Conservation (phyloP, 1,140 invertebrate genomes). For the Goniozus legneri region DNA sequence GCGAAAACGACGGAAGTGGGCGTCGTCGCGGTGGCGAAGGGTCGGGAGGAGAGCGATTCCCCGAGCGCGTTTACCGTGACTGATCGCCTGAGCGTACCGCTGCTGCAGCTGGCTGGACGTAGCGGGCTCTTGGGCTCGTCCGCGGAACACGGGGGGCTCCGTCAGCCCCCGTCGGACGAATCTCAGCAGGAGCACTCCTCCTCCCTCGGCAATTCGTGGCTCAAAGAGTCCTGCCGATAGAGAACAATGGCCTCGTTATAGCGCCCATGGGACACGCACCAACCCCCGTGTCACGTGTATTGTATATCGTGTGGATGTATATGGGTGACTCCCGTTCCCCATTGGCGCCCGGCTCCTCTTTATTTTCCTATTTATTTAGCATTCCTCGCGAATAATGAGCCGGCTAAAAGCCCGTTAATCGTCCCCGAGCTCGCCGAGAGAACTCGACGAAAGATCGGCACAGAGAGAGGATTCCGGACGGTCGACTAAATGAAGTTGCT, state of each 20-base stretch:
- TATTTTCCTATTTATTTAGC: too few species aligned
- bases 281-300: too few species aligned
- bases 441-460: too few species aligned
- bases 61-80: slow-evolving; percentile 25
- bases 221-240: slow-evolving; percentile 33
- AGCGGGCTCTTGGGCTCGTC: neutral
- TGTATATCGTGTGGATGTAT: too few species aligned
- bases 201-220: slow-evolving; percentile 35
- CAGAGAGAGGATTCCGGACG: too few species aligned
- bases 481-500: too few species aligned
- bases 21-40: slow-evolving; percentile 15
- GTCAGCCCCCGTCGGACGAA: slow-evolving; percentile 36
- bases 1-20: slow-evolving; percentile 13
- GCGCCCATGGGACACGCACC: too few species aligned
- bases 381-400: too few species aligned
- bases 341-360: too few species aligned
- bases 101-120: slow-evolving; percentile 2
- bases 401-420: too few species aligned
- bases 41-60: slow-evolving; percentile 6
- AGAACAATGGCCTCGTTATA: neutral
- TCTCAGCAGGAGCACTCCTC: slow-evolving; percentile 47
- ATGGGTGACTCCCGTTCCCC: too few species aligned
- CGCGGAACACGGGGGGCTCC: slow-evolving; percentile 16
- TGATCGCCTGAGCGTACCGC: slow-evolving; percentile 22
- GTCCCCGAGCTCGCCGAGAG: too few species aligned